A percentile compares a stretch with the other conserved stretches of the same genome.
Evolutionary conservation across 2,888 invertebrate species (phyloP).

Genomic region (Idaea biselata): DNA sequence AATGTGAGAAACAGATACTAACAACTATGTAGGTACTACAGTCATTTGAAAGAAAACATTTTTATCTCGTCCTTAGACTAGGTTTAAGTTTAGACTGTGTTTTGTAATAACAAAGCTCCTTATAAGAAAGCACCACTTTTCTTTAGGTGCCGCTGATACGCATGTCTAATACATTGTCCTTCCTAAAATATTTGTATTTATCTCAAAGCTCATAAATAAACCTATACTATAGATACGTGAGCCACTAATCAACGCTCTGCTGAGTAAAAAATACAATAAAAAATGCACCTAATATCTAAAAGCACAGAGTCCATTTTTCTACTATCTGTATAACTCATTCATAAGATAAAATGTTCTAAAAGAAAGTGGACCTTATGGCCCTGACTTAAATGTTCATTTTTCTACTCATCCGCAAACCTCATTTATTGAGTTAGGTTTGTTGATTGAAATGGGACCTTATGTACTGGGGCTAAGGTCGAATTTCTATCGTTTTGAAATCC

Average conservation of each 20-base stretch:
- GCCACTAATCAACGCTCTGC: neutral
- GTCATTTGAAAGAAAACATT: too few species aligned
- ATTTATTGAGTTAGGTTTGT: neutral
- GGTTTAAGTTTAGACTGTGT: too few species aligned
- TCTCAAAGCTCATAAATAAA: neutral
- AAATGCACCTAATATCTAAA: neutral
- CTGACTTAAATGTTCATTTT: neutral
- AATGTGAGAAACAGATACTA: too few species aligned
- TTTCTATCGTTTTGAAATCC: neutral
- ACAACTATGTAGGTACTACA: too few species aligned
- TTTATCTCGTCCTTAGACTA: too few species aligned
- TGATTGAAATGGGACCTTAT: neutral
- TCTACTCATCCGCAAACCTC: neutral
- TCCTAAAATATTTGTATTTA: neutral
- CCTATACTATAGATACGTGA: neutral
- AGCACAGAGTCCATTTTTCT: neutral
- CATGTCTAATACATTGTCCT: neutral
- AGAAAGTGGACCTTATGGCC: neutral
- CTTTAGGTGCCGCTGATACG: too few species aligned
- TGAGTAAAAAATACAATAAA: neutral
- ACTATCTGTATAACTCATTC: neutral
- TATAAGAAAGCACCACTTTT: too few species aligned
- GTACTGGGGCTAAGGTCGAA: neutral
- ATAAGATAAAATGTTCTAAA: neutral
- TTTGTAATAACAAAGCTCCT: too few species aligned